Evolutionary conservation across 2,888 invertebrate species (phyloP), one percentile per base, ranked within the genome.

Genomic region (Nineta flava): DNA sequence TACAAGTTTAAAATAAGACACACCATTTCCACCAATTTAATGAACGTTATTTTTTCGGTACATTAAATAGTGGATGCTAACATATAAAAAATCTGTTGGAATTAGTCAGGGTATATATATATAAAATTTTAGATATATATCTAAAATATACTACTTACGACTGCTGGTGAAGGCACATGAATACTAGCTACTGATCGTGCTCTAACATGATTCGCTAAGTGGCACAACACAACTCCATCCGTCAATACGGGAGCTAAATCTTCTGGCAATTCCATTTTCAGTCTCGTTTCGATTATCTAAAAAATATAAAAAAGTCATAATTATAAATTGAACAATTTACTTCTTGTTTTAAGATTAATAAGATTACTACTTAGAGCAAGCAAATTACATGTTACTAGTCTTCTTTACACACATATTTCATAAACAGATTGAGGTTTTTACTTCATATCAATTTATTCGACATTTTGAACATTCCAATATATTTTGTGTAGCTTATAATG

Each of bases 151-250:
- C n/a, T 48, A 72, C 78, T 76, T 66, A 90, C 90, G 77, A 88
- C 88, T 58, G 87, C 87, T 46, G 90, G 85, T 56, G 90, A 91
- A 54, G 94, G 94, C 60, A 94, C 94, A 71, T 94, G 94, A 55
- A 95, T 93, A 60, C 90, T 91, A 55, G 85, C 87, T 51, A 95
- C 93, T 47, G 93, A 83, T 57, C 92, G 76, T 41, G 94, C 91
- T 53, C 85, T 78, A 59, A 95, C 87, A 69, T 90, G 87, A 68
- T 95, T 95, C 49, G 92, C 93, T 58, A 95, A 75, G 70, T 95
- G 93, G 64, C 95, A 95, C 53, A 95, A 72, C 55, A 95, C 88
- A 49, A 95, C 93, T 16, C 95, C 94, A 68, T 95, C 94, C 26
- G 83, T 80, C 57, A 95, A 68, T 44, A 87, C 86, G 35, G 87